These are phyloP conservation scores for Diglossa brunneiventris DNA, from an alignment of 2,113 vertebrate genomes.

Conservation along the genomic window DNA sequence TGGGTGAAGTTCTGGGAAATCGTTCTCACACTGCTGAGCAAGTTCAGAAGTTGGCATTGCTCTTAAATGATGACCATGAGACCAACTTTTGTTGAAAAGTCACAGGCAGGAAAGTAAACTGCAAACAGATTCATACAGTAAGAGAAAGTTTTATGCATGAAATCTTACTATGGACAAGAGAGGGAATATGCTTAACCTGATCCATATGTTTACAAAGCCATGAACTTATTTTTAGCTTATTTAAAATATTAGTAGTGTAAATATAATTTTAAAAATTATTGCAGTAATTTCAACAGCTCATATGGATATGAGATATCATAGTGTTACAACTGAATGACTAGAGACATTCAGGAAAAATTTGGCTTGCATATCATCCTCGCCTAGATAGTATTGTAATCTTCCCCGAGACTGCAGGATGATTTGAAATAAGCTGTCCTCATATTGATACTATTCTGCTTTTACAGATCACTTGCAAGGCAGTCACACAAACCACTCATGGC, in stretches of 20 bases:
- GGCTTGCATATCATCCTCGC: not conserved
- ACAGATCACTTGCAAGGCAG: not conserved
- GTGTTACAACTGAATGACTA: not conserved
- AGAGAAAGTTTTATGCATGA: not conserved
- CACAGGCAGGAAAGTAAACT: not conserved
- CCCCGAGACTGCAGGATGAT: not conserved
- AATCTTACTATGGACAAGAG: not conserved
- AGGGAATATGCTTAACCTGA: not conserved
- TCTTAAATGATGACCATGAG: not conserved
- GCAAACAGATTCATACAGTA: not conserved
- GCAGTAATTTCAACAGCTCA: not conserved
- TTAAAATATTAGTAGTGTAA: not conserved
- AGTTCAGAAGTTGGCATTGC: not conserved
- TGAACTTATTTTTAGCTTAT: not conserved
- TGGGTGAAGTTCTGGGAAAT: not conserved
- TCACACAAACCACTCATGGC: not conserved
- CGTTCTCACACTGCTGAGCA: not conserved
- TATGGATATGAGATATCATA: not conserved
- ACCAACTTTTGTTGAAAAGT: not conserved
- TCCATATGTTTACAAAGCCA: not conserved
- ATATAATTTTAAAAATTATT: not conserved
- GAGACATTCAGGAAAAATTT: not conserved
- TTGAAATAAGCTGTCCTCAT: not conserved
- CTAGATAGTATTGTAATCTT: not conserved
- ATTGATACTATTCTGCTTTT: not conserved